A percentile compares a stretch with the other conserved stretches of the same genome.
These are phyloP conservation scores for Fragum fragum DNA, from an alignment of 2,888 invertebrate species.

Conservation along the genomic window DNA sequence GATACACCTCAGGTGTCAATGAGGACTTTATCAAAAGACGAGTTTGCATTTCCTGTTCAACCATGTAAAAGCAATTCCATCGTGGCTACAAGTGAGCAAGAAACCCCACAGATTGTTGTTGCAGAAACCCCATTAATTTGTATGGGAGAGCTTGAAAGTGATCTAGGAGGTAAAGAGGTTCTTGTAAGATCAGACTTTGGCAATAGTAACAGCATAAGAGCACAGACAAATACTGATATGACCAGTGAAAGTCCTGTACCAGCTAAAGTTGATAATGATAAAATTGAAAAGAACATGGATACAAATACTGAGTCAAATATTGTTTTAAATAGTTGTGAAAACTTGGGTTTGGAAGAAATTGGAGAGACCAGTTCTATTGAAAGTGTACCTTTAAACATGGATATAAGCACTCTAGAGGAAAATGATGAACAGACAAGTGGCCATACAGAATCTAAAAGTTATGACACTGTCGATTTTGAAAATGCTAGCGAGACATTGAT, in stretches of 20 bases:
- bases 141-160: not conserved
- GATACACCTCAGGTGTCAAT: constrained; percentile 2
- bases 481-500: not conserved
- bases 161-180: too few species aligned
- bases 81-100: constrained; percentile 6
- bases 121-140: constrained; percentile 38
- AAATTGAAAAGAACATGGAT: not conserved
- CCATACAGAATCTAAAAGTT: not conserved
- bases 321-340: too few species aligned
- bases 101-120: constrained; percentile 29
- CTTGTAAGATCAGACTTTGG: too few species aligned
- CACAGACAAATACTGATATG: not conserved
- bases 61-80: not conserved
- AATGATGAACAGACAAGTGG: not conserved
- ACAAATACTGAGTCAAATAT: too few species aligned
- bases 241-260: constrained; percentile 5
- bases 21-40: not conserved
- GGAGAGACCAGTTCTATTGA: not conserved
- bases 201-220: not conserved
- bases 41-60: not conserved
- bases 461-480: too few species aligned
- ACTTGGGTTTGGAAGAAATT: too few species aligned
- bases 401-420: not conserved
- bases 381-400: not conserved
- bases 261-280: not conserved